phyloP scores from a whole-genome alignment of 2,113 vertebrate genomes.

The Rynchops niger region DNA sequence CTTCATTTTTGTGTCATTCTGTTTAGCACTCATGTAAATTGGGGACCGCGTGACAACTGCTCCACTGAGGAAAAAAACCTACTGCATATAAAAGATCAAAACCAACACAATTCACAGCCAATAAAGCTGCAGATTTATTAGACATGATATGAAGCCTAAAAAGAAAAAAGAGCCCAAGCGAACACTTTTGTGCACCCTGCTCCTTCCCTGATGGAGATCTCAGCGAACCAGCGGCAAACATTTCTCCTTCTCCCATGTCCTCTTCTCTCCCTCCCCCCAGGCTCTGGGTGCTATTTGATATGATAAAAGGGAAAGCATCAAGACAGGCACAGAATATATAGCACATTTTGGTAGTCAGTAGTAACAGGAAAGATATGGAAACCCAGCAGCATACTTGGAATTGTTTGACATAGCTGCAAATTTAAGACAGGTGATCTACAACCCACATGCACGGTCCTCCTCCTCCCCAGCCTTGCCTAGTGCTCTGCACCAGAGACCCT shows the following conservation, averaged over 20 bases:
- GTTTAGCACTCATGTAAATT: background rate
- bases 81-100: background rate
- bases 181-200: background rate
- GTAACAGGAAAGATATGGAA: background rate
- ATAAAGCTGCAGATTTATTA: background rate
- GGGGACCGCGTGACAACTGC: background rate
- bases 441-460: background rate
- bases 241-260: background rate
- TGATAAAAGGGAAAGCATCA: background rate
- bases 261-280: background rate
- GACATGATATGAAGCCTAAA: background rate
- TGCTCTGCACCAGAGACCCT: background rate
- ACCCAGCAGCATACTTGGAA: background rate
- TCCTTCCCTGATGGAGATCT: background rate
- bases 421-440: background rate
- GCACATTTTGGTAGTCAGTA: background rate
- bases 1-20: conserved; percentile 30
- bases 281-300: background rate
- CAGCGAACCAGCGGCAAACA: background rate
- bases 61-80: background rate
- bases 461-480: background rate
- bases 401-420: background rate
- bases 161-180: background rate
- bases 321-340: background rate
- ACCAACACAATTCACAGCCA: background rate